Percentiles rank a stretch among this genome's conserved stretches.
Evolutionary conservation across 2,113 vertebrate species (phyloP).

Genomic region (Muscicapa adusta): DNA sequence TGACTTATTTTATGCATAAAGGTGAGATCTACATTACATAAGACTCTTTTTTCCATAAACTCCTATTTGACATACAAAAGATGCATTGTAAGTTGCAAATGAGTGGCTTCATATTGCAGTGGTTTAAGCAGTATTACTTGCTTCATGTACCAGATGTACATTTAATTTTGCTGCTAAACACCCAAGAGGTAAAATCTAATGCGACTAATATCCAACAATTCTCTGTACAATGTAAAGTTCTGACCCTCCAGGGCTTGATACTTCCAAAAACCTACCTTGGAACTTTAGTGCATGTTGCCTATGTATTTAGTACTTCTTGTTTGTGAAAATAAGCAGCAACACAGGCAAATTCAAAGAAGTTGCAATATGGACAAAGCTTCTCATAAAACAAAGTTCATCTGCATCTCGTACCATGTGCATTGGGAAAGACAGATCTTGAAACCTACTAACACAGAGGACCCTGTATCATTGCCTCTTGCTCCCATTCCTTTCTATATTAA

Average conservation of each 20-base stretch:
- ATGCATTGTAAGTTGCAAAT: background rate
- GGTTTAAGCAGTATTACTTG: background rate
- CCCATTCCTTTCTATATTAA: background rate
- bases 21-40: background rate
- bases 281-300: rapidly evolving
- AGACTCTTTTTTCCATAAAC: background rate
- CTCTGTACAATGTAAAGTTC: background rate
- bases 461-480: background rate
- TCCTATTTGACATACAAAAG: background rate
- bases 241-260: background rate
- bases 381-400: background rate
- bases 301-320: background rate
- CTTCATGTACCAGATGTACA: background rate
- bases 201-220: background rate
- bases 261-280: background rate
- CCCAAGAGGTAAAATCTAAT: background rate
- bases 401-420: rapidly evolving
- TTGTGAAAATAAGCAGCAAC: background rate
- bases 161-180: background rate
- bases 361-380: background rate
- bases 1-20: background rate
- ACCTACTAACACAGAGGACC: background rate
- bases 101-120: background rate
- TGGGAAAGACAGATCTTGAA: background rate
- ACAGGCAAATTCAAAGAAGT: background rate